Conservation (phyloP, 1,140 invertebrate genomes). For the Heliconius hewitsoni region DNA sequence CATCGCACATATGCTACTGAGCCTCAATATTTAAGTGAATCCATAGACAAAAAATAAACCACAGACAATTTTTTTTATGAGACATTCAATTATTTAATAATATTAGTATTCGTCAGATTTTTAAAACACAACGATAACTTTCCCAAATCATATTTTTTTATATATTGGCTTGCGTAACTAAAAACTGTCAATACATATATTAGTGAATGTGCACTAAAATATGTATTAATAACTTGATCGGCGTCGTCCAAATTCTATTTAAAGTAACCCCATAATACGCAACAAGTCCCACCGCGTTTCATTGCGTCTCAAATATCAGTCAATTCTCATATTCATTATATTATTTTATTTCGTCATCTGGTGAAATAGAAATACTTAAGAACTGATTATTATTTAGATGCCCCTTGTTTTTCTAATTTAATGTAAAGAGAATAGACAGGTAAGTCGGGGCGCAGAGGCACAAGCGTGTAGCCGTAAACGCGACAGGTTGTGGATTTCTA, state of each 20-base stretch:
- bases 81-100: too few relatives aligned
- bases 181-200: slow-evolving; percentile 11
- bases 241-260: slow-evolving; percentile 13
- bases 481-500: too few relatives aligned
- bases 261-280: slow-evolving; percentile 15
- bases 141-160: not conserved
- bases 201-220: not conserved
- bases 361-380: not conserved
- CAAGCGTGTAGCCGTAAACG: too few relatives aligned
- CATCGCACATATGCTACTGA: not conserved
- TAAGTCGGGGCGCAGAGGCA: too few relatives aligned
- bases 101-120: too few relatives aligned
- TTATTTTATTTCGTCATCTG: not conserved
- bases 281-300: slow-evolving; percentile 11
- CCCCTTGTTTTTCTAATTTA: not conserved
- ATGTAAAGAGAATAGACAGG: not conserved
- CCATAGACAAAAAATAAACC: too few relatives aligned
- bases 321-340: slow-evolving; percentile 5
- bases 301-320: slow-evolving; percentile 10
- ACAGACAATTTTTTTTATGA: too few relatives aligned
- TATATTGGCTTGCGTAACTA: not conserved
- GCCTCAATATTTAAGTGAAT: too few relatives aligned
- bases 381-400: not conserved
- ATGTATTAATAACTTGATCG: slow-evolving; percentile 13
- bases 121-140: too few relatives aligned